Evolutionary conservation across 2,113 vertebrate genomes (phyloP), one percentile per base, ranked within the genome.

Genomic region (Urocitellus parryii): DNA sequence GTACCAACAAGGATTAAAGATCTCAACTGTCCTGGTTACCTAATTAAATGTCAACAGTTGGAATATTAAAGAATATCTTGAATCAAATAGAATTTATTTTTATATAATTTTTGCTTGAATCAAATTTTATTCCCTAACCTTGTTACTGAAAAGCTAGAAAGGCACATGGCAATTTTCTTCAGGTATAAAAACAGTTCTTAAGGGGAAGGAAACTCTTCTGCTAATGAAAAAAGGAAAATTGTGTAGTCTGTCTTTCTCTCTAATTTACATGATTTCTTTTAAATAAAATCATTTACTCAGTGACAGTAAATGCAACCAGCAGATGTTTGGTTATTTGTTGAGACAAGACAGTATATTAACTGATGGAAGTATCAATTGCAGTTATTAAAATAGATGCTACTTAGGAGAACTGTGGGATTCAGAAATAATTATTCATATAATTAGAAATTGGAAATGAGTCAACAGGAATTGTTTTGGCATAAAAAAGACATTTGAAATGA

Each of bases 271-370:
- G 90, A 93, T 97, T 53, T 87, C 96, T 97, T 96, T 97, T 85
- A 96, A 96, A 96, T 96, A 98, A 97, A 98, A 97, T 97, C 58
- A 93, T 92, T 94, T 97, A 87, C 95, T 97, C 74, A 90, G 97
- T 98, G 96, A 97, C 98, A 98, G 94, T 97, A 90, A 90, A 91
- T 63, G 88, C 95, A 97, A 94, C 95, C 97, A 97, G 88, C 96
- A 97, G 97, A 96, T 98, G 98, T 95, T 97, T 96, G 72, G 72
- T 97, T 98, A 97, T 98, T 94, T 97, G 96, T 90, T 86, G 89
- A 95, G 89, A 86, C 90, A 98, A 94, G 83, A 83, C 94, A 95
- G 94, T 72, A 24, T 94, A 97, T 97, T 76, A 87, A 45, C 92
- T 97, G 98, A 88, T 79, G 94, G 53, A 67, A 90, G 96, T 95